These are phyloP conservation scores for Cyclina sinensis DNA, from an alignment of 1,140 invertebrate species.

Conservation along the genomic window DNA sequence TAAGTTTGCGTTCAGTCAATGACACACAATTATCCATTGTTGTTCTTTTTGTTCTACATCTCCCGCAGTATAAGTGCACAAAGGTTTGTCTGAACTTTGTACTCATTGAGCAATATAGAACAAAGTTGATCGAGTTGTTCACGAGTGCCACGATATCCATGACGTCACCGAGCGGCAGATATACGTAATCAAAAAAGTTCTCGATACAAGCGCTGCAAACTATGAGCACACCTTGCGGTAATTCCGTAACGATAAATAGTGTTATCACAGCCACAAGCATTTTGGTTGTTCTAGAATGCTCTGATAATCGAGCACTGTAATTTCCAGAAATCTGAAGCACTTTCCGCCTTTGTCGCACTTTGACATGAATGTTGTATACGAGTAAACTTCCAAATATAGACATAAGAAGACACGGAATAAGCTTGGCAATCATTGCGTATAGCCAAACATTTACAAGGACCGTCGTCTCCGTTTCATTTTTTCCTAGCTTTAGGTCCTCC, in stretches of 20 bases:
- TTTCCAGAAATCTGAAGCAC: slow-evolving; percentile 82
- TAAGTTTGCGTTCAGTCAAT: not conserved
- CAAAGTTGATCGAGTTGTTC: slow-evolving; percentile 97
- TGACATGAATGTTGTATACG: slow-evolving; percentile 89
- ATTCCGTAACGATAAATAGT: slow-evolving; percentile 95
- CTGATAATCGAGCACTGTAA: slow-evolving; percentile 76
- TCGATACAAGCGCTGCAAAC: slow-evolving; percentile 82
- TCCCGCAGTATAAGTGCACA: slow-evolving; percentile 78
- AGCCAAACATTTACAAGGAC: slow-evolving; percentile 84
- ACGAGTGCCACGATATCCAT: slow-evolving; percentile 97
- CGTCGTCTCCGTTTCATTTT: slow-evolving; percentile 88
- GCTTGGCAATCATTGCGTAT: slow-evolving; percentile 84
- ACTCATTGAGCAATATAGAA: slow-evolving; percentile 97
- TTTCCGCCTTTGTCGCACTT: slow-evolving; percentile 81
- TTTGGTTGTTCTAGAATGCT: slow-evolving; percentile 96
- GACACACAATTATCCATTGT: not conserved
- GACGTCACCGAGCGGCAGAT: slow-evolving; percentile 92
- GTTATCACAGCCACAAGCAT: slow-evolving; percentile 96
- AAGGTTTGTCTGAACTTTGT: slow-evolving; percentile 96
- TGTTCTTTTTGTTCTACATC: not conserved
- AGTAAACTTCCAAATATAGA: slow-evolving; percentile 87
- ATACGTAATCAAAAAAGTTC: slow-evolving; percentile 84
- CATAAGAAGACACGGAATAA: slow-evolving; percentile 87
- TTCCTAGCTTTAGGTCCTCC: slow-evolving; percentile 85
- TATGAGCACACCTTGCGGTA: slow-evolving; percentile 90